Evolutionary conservation across 30 jellyfish, hydroid and myxozoan species (phyloP).

Genomic region (Cassiopea xamachana): DNA sequence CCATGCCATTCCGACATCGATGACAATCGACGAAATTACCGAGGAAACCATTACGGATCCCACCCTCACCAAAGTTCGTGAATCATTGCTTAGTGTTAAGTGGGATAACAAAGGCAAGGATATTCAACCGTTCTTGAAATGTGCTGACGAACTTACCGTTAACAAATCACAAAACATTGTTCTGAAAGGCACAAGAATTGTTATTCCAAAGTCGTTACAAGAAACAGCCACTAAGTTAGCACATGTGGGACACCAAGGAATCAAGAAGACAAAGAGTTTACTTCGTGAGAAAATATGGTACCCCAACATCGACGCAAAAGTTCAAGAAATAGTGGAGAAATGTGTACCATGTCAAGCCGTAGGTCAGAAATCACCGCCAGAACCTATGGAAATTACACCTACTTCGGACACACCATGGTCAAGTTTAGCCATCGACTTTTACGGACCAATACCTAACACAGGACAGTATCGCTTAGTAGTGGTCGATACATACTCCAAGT

Average conservation of each 20-base stretch:
- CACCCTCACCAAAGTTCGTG: too few species aligned
- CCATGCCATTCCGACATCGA: background rate
- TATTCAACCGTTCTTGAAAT: too few species aligned
- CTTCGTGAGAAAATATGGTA: too few species aligned
- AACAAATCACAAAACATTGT: too few species aligned
- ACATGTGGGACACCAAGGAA: conserved; percentile 33
- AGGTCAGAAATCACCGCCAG: conserved; percentile 23
- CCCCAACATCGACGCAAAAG: too few species aligned
- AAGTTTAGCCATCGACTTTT: conserved; percentile 19
- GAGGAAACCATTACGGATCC: background rate
- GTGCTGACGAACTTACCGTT: too few species aligned
- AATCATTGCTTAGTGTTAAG: too few species aligned
- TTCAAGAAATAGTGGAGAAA: background rate
- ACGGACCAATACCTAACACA: conserved; percentile 47
- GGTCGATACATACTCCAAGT: conserved; percentile 16
- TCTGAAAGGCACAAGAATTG: too few species aligned
- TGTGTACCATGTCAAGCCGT: conserved; percentile 63
- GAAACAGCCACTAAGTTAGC: background rate
- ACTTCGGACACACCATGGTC: conserved; percentile 39
- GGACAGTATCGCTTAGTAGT: conserved; percentile 42
- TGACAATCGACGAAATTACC: conserved; percentile 10
- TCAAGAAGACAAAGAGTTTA: too few species aligned
- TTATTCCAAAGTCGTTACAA: too few species aligned
- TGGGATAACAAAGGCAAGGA: too few species aligned
- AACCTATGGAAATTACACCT: conserved; percentile 3